Conservation (phyloP, 2,113 vertebrate species). For the Leptobrachium leishanense region DNA sequence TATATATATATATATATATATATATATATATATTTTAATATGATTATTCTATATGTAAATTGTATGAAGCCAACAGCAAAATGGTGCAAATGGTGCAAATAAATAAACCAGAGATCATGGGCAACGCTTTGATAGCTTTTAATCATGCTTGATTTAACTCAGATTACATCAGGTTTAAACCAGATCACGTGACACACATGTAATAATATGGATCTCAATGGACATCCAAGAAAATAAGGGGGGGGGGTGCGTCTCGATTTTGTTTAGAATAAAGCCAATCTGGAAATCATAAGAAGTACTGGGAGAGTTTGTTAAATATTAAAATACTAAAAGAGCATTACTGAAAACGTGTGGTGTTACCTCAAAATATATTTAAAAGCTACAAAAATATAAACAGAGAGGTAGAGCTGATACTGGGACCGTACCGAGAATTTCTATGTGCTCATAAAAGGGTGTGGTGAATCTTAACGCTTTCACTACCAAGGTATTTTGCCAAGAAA, state of each 20-base stretch:
- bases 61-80: slow-evolving; percentile 54
- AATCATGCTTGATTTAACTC: background rate
- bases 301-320: too few species aligned
- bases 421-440: too few species aligned
- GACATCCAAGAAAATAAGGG: slow-evolving; percentile 11
- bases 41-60: slow-evolving; percentile 52
- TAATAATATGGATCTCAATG: slow-evolving; percentile 10
- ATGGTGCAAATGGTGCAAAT: slow-evolving; percentile 10
- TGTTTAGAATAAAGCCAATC: slow-evolving; percentile 6
- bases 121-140: slow-evolving; percentile 2
- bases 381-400: too few species aligned
- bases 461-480: too few species aligned
- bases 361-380: too few species aligned
- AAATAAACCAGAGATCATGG: background rate
- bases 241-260: background rate
- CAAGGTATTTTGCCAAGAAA: too few species aligned
- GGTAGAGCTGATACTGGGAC: too few species aligned
- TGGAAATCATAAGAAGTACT: slow-evolving; percentile 7
- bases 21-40: background rate
- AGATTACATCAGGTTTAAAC: slow-evolving; percentile 2
- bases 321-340: too few species aligned
- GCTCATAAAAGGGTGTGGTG: too few species aligned
- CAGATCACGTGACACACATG: slow-evolving; percentile 21
- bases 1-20: too few species aligned
- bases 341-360: too few species aligned